Evolutionary conservation across 2,113 vertebrate genomes (phyloP).

Genomic region (Pavo muticus): DNA sequence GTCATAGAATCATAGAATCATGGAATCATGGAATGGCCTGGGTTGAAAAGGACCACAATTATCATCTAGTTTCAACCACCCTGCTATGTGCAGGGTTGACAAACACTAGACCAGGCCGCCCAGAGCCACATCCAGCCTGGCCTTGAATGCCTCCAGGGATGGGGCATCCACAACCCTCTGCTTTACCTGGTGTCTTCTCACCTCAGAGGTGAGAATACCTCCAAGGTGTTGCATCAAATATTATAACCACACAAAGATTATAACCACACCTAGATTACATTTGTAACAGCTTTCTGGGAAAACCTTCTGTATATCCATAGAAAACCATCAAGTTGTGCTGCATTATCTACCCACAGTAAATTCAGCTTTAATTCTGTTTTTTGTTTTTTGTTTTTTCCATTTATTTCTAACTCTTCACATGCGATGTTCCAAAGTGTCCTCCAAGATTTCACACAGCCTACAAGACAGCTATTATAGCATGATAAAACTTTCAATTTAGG

Average conservation of each 20-base stretch:
- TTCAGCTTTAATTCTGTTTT: background rate
- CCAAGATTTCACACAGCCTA: background rate
- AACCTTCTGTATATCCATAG: background rate
- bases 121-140: too few species aligned
- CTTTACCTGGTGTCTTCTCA: background rate
- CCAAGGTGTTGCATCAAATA: background rate
- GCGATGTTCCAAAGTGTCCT: background rate
- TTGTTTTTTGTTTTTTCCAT: background rate
- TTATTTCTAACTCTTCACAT: background rate
- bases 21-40: too few species aligned
- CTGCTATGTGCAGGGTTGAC: too few species aligned
- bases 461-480: background rate
- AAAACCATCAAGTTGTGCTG: background rate
- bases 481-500: background rate
- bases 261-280: background rate
- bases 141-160: too few species aligned
- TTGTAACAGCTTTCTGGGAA: background rate
- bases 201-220: background rate
- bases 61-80: too few species aligned
- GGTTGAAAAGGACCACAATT: too few species aligned
- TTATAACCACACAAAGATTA: background rate
- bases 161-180: background rate
- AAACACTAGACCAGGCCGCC: too few species aligned
- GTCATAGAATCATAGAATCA: background rate
- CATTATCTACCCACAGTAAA: background rate